phyloP scores from a whole-genome alignment of 2,113 vertebrate genomes.

The Eulacestoma nigropectus region DNA sequence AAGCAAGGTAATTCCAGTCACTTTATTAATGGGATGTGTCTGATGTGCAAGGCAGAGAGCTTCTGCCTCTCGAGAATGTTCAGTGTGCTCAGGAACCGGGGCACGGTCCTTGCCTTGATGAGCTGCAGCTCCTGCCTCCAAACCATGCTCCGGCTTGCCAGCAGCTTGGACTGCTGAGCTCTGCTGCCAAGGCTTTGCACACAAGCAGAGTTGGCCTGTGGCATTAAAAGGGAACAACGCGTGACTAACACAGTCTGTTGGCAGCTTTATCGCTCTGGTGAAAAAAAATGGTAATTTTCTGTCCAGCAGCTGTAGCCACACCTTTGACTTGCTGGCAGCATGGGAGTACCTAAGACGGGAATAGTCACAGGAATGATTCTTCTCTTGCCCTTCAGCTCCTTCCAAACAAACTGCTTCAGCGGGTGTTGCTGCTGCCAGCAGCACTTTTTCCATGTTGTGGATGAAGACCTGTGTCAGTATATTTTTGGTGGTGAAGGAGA shows the following conservation, averaged over 20 bases:
- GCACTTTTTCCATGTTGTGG: background rate
- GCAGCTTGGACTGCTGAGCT: background rate
- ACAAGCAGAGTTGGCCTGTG: background rate
- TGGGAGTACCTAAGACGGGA: background rate
- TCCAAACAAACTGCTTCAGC: background rate
- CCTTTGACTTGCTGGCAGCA: background rate
- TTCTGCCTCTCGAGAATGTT: background rate
- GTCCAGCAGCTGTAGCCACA: background rate
- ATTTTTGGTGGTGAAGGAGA: background rate
- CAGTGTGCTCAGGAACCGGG: background rate
- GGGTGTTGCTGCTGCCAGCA: background rate
- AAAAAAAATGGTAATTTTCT: background rate
- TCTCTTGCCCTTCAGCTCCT: background rate
- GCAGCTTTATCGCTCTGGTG: background rate
- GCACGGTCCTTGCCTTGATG: rapidly evolving
- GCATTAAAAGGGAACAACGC: background rate
- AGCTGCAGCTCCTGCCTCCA: background rate
- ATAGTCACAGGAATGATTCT: background rate
- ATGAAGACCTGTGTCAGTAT: background rate
- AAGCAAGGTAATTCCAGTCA: background rate
- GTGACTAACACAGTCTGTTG: background rate
- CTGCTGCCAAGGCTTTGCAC: background rate
- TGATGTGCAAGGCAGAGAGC: background rate
- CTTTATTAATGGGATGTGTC: background rate
- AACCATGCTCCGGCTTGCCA: background rate